These are phyloP conservation scores for Brachyrhaphis roseni DNA, from an alignment of 2,797 vertebrate genomes.

Conservation along the genomic window DNA sequence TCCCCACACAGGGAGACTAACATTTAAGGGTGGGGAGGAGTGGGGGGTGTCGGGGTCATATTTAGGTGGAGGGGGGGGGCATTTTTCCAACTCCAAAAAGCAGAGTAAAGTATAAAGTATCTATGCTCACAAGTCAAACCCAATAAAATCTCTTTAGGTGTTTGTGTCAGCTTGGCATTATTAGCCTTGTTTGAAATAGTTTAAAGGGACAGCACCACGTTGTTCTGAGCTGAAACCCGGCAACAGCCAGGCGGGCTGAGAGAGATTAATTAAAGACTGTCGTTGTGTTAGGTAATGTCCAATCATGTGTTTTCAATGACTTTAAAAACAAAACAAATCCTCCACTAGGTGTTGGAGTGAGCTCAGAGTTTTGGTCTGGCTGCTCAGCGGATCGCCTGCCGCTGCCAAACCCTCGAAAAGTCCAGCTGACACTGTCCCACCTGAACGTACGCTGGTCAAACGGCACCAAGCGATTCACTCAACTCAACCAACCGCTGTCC, in stretches of 20 bases:
- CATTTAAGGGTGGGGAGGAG: conserved; percentile 10
- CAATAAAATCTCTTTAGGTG: conserved; percentile 10
- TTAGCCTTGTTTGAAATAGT: conserved; percentile 10
- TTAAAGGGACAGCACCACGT: conserved; percentile 17
- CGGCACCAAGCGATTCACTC: background rate
- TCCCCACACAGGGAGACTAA: conserved; percentile 56
- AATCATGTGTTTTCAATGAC: conserved; percentile 35
- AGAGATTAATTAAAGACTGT: conserved; percentile 31
- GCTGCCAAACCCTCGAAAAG: background rate
- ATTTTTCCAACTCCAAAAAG: conserved; percentile 51
- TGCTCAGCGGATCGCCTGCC: background rate
- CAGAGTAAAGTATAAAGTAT: conserved; percentile 55
- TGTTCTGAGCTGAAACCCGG: conserved; percentile 18
- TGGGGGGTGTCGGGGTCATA: conserved; percentile 14
- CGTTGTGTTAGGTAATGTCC: conserved; percentile 37
- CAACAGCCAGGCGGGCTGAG: conserved; percentile 15
- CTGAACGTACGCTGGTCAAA: background rate
- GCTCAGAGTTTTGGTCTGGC: background rate
- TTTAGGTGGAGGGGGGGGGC: conserved; percentile 39
- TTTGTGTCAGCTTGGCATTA: conserved; percentile 3
- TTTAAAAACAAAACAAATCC: background rate
- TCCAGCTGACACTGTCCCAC: background rate
- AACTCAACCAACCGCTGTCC: background rate
- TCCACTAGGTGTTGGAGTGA: conserved; percentile 31
- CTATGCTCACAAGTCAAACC: conserved; percentile 24